Base-by-base conservation (phyloP, 2,797 vertebrate genomes). In the Gallinago solitaria region DNA sequence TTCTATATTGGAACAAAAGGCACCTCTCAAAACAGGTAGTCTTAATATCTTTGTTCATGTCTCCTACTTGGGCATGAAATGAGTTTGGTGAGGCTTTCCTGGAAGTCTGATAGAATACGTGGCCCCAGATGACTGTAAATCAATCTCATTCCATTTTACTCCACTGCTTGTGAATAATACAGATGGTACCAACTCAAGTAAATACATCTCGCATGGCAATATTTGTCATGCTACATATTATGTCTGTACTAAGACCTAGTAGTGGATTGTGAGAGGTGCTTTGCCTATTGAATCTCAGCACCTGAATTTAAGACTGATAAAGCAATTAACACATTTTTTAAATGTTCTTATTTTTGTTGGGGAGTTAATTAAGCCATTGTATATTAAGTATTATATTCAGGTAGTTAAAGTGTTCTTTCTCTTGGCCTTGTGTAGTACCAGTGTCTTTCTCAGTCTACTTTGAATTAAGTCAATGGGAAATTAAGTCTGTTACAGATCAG, bases 181-280 rank as follows among this genome's bases (percentile, higher is more conserved):
- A 63, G 47, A 39, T 53, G 45, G 68, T 70, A 37, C 64, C 41
- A 51, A 16, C 19, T 53, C 32, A 30, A 11, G 35, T 32, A 80
- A 85, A 78, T 48, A 15, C 5, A 12, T 23, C 32, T 87, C 32
- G 5, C 16, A 1, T 51, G 50, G 59, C 33, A 87, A 3, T 1
- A 2, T 33, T n/a, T 39, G 32, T 30, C 1, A 2, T 43, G n/a
- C 60, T 82, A 2, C 1, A 1, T 50, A 4, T 35, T 65, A 23
- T 25, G 65, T 47, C 51, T 70, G 24, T 43, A 30, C 35, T 37
- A 39, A 39, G 47, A 82, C 14, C 20, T 12, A 30, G 18, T 14
- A 7, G 13, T 37, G 60, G 12, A 5, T 19, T 83, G 30, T 50
- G 20, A 75, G 50, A 61, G 32, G 5, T 28, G 19, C 23, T 47